Evolutionary conservation across 2,113 vertebrate species (phyloP), one percentile per base, ranked within the genome.

Genomic region (Shinisaurus crocodilurus): DNA sequence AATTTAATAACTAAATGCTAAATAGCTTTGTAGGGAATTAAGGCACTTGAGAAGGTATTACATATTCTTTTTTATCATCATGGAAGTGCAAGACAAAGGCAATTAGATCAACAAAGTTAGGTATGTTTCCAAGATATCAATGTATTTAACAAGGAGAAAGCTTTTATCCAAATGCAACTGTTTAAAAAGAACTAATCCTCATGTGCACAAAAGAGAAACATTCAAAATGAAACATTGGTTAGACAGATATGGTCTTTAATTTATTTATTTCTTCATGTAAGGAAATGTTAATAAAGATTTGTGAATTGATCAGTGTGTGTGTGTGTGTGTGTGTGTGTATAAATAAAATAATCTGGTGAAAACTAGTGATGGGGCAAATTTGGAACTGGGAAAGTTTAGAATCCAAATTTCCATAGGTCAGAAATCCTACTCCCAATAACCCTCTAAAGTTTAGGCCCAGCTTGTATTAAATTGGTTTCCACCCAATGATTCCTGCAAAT

Each of bases 1-100:
- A 74, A 37, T 81, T 57, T 67, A 93, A 95, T 95, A 96, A 96
- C 95, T 94, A 94, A 95, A 95, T 95, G 32, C 75, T 92, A 72
- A 75, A 79, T 91, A 72, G 76, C 77, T 90, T 95, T 94, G 91
- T 94, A 91, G 82, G 88, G 95, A 81, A 77, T 89, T 89, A 60
- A 95, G 90, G 92, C 85, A 92, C 92, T 91, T 95, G 91, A 94
- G 86, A 90, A 94, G 89, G 92, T 87, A 95, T 80, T 76, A 93
- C 92, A 91, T 85, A 76, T 89, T 95, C 45, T 86, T 95, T 92
- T 94, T 89, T 67, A 74, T 91, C 32, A 1, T 89, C 85, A 70
- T n/a, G 10, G 48, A 6, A 48, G 45, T 93, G 77, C 82, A 45
- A 92, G 27, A 92, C 95, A 95, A 95, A 95, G 90, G 40, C 18